Percentiles rank a stretch among this genome's conserved stretches.
Evolutionary conservation across 2,113 vertebrate genomes (phyloP).

Genomic region (Lathamus discolor): DNA sequence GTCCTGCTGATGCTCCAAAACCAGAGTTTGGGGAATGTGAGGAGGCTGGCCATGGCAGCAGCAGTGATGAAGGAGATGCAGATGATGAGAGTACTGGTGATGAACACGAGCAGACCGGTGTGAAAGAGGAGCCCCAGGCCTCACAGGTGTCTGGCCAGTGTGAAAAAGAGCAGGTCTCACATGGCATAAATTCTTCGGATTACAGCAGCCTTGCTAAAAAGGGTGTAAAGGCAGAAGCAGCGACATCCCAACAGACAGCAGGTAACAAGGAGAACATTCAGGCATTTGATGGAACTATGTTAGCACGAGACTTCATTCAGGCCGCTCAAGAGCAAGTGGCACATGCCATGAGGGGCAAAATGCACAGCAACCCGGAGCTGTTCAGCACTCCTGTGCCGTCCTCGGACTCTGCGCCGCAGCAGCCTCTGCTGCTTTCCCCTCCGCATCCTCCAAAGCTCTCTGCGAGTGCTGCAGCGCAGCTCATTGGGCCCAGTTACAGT

Average conservation of each 20-base stretch:
- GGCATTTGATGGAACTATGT: slow-evolving; percentile 12
- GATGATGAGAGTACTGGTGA: slow-evolving; percentile 60
- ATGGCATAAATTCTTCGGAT: not conserved
- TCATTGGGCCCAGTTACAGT: slow-evolving; percentile 80
- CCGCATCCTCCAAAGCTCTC: slow-evolving; percentile 73
- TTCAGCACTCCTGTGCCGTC: slow-evolving; percentile 28
- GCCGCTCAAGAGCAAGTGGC: slow-evolving; percentile 77
- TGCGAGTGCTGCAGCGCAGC: slow-evolving; percentile 66
- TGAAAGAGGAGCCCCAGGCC: slow-evolving; percentile 70
- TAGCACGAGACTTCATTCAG: slow-evolving; percentile 82
- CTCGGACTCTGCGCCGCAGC: slow-evolving; percentile 47
- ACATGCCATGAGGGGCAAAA: slow-evolving; percentile 75
- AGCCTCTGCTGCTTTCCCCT: slow-evolving; percentile 71
- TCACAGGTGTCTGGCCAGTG: not conserved
- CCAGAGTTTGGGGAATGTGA: slow-evolving; percentile 70
- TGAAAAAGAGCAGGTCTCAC: not conserved
- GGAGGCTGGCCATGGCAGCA: slow-evolving; percentile 46
- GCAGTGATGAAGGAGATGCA: slow-evolving; percentile 56
- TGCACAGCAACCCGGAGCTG: slow-evolving; percentile 74
- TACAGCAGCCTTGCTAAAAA: slow-evolving; percentile 10
- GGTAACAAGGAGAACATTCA: slow-evolving; percentile 43
- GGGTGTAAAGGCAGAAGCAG: slow-evolving; percentile 68
- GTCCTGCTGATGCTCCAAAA: slow-evolving; percentile 64
- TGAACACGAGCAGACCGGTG: not conserved
- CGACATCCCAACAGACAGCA: slow-evolving; percentile 28